Conservation (phyloP, 2,113 vertebrate species). For the Mus pahari region DNA sequence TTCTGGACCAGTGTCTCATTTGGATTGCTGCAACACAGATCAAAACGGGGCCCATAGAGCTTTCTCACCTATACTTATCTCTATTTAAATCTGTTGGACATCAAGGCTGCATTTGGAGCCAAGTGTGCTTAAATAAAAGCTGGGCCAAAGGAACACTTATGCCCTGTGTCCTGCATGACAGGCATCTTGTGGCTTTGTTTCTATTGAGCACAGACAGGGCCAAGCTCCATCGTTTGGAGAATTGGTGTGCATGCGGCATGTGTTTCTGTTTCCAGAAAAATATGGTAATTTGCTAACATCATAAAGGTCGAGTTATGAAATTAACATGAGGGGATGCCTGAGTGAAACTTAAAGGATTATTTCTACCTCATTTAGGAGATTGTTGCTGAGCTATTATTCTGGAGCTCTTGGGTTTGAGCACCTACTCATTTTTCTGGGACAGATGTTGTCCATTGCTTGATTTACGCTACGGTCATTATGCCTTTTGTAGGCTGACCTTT, state of each 20-base stretch:
- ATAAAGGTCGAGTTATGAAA: constrained; percentile 57
- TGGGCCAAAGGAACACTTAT: background rate
- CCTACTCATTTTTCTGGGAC: constrained; percentile 58
- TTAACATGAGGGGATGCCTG: constrained; percentile 50
- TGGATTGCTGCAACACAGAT: background rate
- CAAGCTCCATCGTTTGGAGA: background rate
- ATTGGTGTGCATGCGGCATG: accelerated
- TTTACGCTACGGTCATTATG: background rate
- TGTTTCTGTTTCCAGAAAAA: constrained; percentile 18
- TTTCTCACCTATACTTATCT: constrained; percentile 60
- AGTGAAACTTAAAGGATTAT: constrained; percentile 49
- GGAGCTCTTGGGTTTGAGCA: background rate
- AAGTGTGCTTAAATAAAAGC: constrained; percentile 28
- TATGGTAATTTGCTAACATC: constrained; percentile 19
- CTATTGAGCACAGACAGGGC: background rate
- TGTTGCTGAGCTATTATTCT: background rate
- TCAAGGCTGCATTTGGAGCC: constrained; percentile 46
- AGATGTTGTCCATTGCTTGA: constrained; percentile 10
- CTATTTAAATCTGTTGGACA: constrained; percentile 40
- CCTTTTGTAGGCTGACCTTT: background rate
- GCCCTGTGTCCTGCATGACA: background rate
- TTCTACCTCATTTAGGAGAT: constrained; percentile 50
- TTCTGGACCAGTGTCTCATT: background rate
- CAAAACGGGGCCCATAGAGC: background rate
- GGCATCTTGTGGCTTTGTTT: background rate